phyloP scores from a whole-genome alignment of 2,113 vertebrate genomes.

The Camelus dromedarius region DNA sequence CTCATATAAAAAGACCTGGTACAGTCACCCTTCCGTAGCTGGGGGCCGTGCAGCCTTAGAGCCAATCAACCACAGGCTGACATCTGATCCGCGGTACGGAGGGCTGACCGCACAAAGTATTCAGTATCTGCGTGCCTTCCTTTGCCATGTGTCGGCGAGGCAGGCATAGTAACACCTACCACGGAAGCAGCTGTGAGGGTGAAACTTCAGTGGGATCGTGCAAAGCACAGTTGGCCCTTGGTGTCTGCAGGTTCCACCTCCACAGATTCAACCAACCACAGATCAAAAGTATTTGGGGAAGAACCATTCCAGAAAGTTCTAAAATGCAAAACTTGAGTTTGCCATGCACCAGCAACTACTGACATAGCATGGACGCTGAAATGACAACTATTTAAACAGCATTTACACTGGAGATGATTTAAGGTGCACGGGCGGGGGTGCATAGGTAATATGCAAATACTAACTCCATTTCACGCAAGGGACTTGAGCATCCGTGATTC shows the following conservation, averaged over 20 bases:
- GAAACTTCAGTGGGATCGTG: not conserved
- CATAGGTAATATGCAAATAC: not conserved
- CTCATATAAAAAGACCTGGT: not conserved
- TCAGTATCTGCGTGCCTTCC: accelerated
- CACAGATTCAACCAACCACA: not conserved
- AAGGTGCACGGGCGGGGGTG: not conserved
- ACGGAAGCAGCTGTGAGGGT: not conserved
- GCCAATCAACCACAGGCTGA: not conserved
- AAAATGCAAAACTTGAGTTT: not conserved
- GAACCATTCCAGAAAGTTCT: not conserved
- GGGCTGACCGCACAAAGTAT: not conserved
- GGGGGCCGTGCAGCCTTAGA: not conserved
- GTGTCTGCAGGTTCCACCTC: not conserved
- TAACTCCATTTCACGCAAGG: not conserved
- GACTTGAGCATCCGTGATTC: not conserved
- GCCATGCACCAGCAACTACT: not conserved
- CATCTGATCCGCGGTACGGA: not conserved
- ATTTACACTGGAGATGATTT: not conserved
- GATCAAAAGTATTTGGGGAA: not conserved
- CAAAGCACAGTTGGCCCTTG: not conserved
- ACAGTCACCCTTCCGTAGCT: no score
- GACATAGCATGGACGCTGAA: not conserved
- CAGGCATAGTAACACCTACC: accelerated
- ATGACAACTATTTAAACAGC: not conserved
- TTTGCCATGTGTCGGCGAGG: not conserved